Base-by-base conservation (phyloP, 2,888 invertebrate genomes). In the Parasteatoda lunata region DNA sequence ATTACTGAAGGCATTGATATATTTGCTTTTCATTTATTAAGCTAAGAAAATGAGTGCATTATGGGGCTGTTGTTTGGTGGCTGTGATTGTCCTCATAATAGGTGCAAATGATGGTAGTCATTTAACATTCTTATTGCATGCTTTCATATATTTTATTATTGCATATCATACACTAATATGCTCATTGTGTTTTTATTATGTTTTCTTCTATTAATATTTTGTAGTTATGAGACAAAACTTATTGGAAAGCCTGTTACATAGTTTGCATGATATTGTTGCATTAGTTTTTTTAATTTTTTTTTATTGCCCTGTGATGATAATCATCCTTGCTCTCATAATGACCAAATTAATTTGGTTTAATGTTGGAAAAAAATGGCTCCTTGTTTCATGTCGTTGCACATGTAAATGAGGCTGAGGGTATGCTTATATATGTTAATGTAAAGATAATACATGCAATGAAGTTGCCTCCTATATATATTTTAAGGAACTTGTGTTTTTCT, bases 261-360 rank as follows among this genome's bases (percentile, higher is more conserved):
- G 30, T 30, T 30, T 30, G 30, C 30, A 30, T 30, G 2, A 30
- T 30, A n/a, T n/a, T n/a, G 30, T 30, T 30, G 30, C 30, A 30
- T 30, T n/a, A n/a, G n/a, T n/a, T n/a, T n/a, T n/a, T n/a, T n/a
- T n/a, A n/a, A n/a, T n/a, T 30, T 30, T 30, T 8, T 59, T 2
- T 59, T 8, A 15, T 7, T 52, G 77, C 77, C 85, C 80, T 15
- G 70, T 85, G 85, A 85, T 85, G 85, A 85, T 30, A 52, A n/a
- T 59, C 77, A 86, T 86, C 80, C 85, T 86, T 86, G 85, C 80
- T 80, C 85, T 80, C 80, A 80, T 80, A 86, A 59, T n/a, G 77
- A 80, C 69, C 75, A 66, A 69, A 47, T 13, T 76, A 49, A 64
- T 51, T 30, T 73, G 80, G 64, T 76, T 73, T 70, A 49, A 7